Conservation (phyloP, 2,113 vertebrate species). For the Xyrauchen texanus region DNA sequence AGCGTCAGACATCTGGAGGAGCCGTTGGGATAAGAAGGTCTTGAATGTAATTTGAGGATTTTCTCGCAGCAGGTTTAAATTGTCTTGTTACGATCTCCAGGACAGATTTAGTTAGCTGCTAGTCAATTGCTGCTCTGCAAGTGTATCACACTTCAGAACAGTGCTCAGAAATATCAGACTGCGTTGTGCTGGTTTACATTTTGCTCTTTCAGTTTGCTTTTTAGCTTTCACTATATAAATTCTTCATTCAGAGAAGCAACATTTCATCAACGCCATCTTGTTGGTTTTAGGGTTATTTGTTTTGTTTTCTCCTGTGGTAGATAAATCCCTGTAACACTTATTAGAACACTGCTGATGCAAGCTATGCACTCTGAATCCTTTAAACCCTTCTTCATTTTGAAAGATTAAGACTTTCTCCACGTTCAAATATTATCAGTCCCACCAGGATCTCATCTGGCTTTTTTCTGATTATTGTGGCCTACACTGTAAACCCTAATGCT, state of each 20-base stretch:
- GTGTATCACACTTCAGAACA: neutral
- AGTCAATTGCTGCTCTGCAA: slow-evolving; percentile 13
- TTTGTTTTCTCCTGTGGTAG: neutral
- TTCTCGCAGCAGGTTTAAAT: slow-evolving; percentile 11
- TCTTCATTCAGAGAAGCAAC: neutral
- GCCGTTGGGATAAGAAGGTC: slow-evolving; percentile 3
- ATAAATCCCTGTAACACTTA: slow-evolving; percentile 4
- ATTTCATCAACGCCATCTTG: too few relatives aligned
- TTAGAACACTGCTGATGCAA: slow-evolving; percentile 14
- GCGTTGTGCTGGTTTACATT: neutral
- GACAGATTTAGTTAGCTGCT: slow-evolving; percentile 16
- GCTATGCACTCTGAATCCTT: slow-evolving; percentile 2
- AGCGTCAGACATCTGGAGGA: slow-evolving; percentile 14
- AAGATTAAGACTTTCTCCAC: neutral
- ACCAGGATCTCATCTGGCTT: neutral
- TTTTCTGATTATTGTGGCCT: neutral
- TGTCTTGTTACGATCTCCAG: slow-evolving; percentile 7
- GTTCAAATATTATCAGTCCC: neutral
- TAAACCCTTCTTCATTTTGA: slow-evolving; percentile 2
- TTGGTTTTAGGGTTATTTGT: neutral
- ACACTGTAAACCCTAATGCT: too few relatives aligned
- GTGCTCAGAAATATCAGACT: neutral
- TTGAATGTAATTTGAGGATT: slow-evolving; percentile 24
- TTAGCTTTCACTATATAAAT: slow-evolving; percentile 1
- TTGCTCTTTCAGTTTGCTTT: neutral